Conservation (phyloP, 1,140 invertebrate species). For the Riptortus pedestris region DNA sequence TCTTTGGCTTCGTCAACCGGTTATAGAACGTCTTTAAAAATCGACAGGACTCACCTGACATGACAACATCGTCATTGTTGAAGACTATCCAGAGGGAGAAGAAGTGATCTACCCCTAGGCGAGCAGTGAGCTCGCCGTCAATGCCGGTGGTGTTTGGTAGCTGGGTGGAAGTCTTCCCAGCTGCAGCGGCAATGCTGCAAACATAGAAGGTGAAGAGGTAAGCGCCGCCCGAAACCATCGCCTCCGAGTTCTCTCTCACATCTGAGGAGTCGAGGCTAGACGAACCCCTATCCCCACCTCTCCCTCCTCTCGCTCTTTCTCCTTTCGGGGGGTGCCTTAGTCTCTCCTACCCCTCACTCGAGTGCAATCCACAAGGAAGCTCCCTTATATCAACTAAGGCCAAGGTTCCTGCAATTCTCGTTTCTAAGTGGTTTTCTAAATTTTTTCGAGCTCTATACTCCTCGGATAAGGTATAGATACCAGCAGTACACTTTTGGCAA, state of each 20-base stretch:
- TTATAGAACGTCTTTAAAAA: too few relatives aligned
- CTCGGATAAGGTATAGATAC: too few relatives aligned
- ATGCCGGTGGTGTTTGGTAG: conserved; percentile 43
- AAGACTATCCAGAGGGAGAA: conserved; percentile 45
- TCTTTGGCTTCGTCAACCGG: too few relatives aligned
- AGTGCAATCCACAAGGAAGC: too few relatives aligned
- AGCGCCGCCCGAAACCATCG: background rate
- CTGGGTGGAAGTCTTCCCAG: too few relatives aligned
- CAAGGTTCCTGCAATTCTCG: too few relatives aligned
- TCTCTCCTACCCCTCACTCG: too few relatives aligned
- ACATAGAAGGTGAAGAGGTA: background rate
- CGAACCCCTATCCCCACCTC: background rate
- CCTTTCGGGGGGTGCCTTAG: too few relatives aligned
- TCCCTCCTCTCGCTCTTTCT: background rate
- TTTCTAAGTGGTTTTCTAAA: too few relatives aligned
- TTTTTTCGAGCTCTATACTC: too few relatives aligned
- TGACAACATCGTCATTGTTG: conserved; percentile 42
- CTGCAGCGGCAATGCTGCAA: background rate
- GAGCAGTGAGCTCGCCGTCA: conserved; percentile 40
- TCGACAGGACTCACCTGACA: conserved; percentile 41
- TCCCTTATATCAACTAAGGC: too few relatives aligned
- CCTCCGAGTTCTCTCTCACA: background rate
- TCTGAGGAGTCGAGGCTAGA: background rate
- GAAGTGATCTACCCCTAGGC: conserved; percentile 41
- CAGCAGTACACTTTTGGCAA: too few relatives aligned